Conservation (phyloP, 2,797 vertebrate species). For the Halcyon leucocephala region DNA sequence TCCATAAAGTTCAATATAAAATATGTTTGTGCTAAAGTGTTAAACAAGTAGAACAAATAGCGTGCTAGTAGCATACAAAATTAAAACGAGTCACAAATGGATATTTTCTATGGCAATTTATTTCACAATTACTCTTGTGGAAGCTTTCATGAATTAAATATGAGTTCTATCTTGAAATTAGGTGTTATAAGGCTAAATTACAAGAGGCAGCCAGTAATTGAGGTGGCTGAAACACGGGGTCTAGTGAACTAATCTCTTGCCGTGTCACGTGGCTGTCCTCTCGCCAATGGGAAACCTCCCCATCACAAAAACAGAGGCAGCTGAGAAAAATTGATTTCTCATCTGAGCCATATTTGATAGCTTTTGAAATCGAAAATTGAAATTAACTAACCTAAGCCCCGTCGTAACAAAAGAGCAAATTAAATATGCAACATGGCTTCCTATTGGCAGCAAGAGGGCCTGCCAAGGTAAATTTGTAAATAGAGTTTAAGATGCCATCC, state of each 20-base stretch:
- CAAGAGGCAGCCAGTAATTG: conserved; percentile 99
- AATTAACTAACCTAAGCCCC: conserved; percentile 99
- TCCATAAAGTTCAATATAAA: conserved; percentile 80
- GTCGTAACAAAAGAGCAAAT: conserved; percentile 99
- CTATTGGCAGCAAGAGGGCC: conserved; percentile 86
- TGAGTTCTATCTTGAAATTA: conserved; percentile 99
- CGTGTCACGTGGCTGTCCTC: conserved; percentile 86
- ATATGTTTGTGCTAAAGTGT: conserved; percentile 84
- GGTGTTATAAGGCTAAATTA: conserved; percentile 99
- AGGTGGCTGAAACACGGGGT: conserved; percentile 94
- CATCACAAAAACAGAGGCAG: conserved; percentile 96
- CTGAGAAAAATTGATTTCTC: conserved; percentile 99
- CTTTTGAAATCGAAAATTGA: conserved; percentile 99
- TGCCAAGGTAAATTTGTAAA: conserved; percentile 93
- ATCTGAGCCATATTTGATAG: conserved; percentile 99
- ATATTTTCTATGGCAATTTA: conserved; percentile 96
- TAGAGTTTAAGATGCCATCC: conserved; percentile 86
- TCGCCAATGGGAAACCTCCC: conserved; percentile 86
- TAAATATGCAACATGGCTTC: conserved; percentile 93
- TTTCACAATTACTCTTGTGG: conserved; percentile 98
- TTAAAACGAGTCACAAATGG: conserved; percentile 91
- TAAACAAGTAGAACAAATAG: conserved; percentile 86
- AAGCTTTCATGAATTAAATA: conserved; percentile 99
- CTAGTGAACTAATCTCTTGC: conserved; percentile 98
- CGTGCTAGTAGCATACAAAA: conserved; percentile 85